Evolutionary conservation across 1,140 invertebrate species (phyloP).

Genomic region (Holcopasites calliopsidis): DNA sequence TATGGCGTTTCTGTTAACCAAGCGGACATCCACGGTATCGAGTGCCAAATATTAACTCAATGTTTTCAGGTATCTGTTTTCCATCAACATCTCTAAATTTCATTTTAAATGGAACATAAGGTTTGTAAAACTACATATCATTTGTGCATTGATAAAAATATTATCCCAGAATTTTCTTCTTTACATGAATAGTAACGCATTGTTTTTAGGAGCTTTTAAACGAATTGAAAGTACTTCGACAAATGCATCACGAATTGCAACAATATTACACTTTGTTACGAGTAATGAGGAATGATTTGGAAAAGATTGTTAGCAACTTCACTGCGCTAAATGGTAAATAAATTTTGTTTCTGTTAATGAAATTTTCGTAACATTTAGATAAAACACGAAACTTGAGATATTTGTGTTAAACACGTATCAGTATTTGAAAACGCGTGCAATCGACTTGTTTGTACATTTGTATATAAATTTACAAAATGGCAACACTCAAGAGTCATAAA

Average conservation of each 20-base stretch:
- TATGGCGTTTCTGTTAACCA: not conserved
- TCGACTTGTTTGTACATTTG: not conserved
- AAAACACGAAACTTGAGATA: not conserved
- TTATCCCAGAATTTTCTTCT: not conserved
- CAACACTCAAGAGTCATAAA: not conserved
- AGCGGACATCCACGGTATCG: too few relatives aligned
- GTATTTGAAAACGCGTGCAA: not conserved
- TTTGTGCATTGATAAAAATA: not conserved
- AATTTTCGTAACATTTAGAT: not conserved
- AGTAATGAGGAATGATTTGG: conserved; percentile 62
- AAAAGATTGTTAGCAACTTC: conserved; percentile 65
- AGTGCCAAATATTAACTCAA: not conserved
- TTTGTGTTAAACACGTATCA: not conserved
- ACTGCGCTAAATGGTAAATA: conserved; percentile 13
- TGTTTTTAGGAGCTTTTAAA: conserved; percentile 16
- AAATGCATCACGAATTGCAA: conserved; percentile 55
- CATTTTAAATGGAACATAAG: conserved; percentile 14
- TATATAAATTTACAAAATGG: conserved; percentile 12
- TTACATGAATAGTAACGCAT: not conserved
- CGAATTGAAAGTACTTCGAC: conserved; percentile 56
- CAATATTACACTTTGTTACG: conserved; percentile 56
- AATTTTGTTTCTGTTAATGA: not conserved
- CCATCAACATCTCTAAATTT: not conserved
- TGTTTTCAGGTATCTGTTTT: not conserved
- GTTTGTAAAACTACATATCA: not conserved